phyloP scores from a whole-genome alignment of 2,888 invertebrate genomes.

The Parapristionchus giblindavisi region DNA sequence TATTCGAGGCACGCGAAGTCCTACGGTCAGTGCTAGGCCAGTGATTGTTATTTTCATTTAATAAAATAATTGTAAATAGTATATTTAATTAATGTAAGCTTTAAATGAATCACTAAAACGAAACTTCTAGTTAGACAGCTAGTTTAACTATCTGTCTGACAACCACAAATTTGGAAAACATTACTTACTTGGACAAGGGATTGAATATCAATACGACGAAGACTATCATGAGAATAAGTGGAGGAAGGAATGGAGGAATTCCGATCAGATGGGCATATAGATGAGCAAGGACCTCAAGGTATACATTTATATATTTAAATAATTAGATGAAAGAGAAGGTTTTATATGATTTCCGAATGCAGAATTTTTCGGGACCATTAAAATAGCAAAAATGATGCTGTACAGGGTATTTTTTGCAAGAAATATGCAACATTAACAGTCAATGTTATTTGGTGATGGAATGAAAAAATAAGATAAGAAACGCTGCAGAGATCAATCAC shows the following conservation, averaged over 20 bases:
- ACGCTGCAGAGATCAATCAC: conserved; percentile 43
- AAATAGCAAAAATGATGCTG: too few relatives aligned
- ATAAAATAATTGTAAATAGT: background rate
- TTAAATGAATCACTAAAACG: background rate
- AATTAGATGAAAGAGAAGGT: too few relatives aligned
- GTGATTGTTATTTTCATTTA: background rate
- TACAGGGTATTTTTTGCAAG: too few relatives aligned
- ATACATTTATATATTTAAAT: too few relatives aligned
- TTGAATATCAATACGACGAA: conserved; percentile 85
- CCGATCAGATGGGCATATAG: conserved; percentile 83
- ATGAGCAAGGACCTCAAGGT: conserved; percentile 77
- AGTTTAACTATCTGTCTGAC: background rate
- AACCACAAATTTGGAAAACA: background rate
- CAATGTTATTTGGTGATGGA: too few relatives aligned
- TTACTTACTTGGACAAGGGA: conserved; percentile 84
- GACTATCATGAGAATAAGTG: conserved; percentile 83
- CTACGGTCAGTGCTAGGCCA: too few relatives aligned
- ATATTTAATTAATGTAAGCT: background rate
- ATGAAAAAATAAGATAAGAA: conserved; percentile 68
- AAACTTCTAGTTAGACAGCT: background rate
- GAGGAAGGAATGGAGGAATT: conserved; percentile 91
- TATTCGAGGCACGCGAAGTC: background rate
- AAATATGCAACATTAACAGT: too few relatives aligned
- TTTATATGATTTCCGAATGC: too few relatives aligned
- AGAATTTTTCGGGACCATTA: too few relatives aligned